Percentiles rank a stretch among this genome's conserved stretches.
These are phyloP conservation scores for Phrynosoma platyrhinos DNA, from an alignment of 2,113 vertebrate species.

Conservation along the genomic window DNA sequence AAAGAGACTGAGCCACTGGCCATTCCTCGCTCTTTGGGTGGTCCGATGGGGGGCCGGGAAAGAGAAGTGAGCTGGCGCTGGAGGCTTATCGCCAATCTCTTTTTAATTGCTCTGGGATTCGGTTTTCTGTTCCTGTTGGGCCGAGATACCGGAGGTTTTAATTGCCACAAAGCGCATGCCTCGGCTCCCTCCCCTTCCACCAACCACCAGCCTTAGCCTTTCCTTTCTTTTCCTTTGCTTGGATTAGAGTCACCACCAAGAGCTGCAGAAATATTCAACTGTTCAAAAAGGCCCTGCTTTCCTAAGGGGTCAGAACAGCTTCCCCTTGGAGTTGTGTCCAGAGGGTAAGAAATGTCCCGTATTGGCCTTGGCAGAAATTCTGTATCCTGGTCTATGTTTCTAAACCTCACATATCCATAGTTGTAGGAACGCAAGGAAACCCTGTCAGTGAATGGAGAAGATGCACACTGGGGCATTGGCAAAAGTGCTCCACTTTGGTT, in stretches of 20 bases:
- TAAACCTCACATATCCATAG: too few relatives aligned
- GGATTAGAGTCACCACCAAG: neutral
- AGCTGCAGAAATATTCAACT: neutral
- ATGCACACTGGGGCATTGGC: too few relatives aligned
- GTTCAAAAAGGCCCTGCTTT: too few relatives aligned
- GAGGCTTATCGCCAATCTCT: neutral
- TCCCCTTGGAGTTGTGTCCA: too few relatives aligned
- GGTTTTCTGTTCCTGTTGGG: conserved; percentile 16
- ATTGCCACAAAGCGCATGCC: conserved; percentile 16
- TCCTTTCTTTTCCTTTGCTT: neutral
- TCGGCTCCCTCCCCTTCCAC: neutral
- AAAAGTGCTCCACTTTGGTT: too few relatives aligned
- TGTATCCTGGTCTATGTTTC: too few relatives aligned
- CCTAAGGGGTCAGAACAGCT: too few relatives aligned
- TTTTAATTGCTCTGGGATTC: conserved; percentile 18
- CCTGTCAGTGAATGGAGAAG: too few relatives aligned
- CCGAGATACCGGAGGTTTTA: conserved; percentile 23
- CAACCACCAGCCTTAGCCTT: rapidly evolving
- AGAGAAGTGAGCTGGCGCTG: neutral
- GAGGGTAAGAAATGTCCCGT: too few relatives aligned
- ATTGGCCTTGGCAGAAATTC: too few relatives aligned
- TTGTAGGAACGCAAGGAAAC: too few relatives aligned
- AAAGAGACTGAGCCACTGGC: neutral
- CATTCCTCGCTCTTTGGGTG: conserved; percentile 20
- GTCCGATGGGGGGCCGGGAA: neutral